Percentiles rank a stretch among this genome's conserved stretches.
phyloP scores from a whole-genome alignment of 1,140 invertebrate species.

The Panagrolaimus sp. region DNA sequence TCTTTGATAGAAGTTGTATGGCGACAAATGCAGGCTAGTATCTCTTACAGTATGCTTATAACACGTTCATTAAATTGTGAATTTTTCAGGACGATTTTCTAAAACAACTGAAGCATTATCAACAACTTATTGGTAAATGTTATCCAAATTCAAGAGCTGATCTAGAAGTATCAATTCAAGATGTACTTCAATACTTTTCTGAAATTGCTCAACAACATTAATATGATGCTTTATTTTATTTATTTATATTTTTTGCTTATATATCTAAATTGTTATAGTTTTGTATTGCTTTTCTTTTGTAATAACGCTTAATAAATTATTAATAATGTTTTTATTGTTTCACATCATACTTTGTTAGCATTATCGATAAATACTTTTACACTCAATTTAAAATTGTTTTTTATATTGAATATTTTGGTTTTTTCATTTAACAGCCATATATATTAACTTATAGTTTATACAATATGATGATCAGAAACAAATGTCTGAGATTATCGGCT shows the following conservation, averaged over 20 bases:
- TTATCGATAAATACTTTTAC: too few species aligned
- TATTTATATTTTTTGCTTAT: background rate
- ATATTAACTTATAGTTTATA: too few species aligned
- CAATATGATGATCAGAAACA: too few species aligned
- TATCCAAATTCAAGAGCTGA: slow-evolving; percentile 91
- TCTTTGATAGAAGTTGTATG: slow-evolving; percentile 92
- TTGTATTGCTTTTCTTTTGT: too few species aligned
- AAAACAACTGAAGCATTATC: slow-evolving; percentile 86
- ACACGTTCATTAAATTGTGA: background rate
- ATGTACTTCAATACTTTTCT: slow-evolving; percentile 91
- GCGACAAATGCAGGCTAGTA: slow-evolving; percentile 83
- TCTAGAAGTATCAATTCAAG: slow-evolving; percentile 88
- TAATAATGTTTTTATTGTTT: too few species aligned
- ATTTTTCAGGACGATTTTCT: slow-evolving; percentile 77
- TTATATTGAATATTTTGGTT: too few species aligned
- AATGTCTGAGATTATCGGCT: too few species aligned
- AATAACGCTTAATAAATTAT: too few species aligned
- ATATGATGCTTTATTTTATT: background rate
- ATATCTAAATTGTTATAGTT: background rate
- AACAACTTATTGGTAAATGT: slow-evolving; percentile 85
- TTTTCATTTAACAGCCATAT: too few species aligned
- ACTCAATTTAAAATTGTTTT: too few species aligned
- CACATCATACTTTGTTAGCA: too few species aligned
- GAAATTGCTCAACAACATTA: slow-evolving; percentile 93
- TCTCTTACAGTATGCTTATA: slow-evolving; percentile 13